Evolutionary conservation across 92 coral and sea anemone genomes (phyloP), one percentile per base, ranked within the genome.

Genomic region (Epizoanthus illoricatus): DNA sequence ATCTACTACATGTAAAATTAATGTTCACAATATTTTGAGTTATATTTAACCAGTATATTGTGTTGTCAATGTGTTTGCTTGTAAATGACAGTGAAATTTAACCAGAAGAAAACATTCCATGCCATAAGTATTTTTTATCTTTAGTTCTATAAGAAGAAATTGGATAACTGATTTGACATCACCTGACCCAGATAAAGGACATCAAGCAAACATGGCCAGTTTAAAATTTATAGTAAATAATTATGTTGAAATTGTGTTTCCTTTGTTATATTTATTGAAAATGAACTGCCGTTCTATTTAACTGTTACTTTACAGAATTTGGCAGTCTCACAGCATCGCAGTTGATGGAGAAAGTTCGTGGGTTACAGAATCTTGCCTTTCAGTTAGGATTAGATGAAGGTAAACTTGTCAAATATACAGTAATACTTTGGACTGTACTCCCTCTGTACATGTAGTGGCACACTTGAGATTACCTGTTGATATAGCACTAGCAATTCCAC

Each of bases 321-420:
- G 98, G 98, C 21, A 95, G 98, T 86, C 92, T 95, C 23, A 95
- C 98, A 36, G 88, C 95, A 40, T 91, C 97, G 13, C 98, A 95
- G 75, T 84, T 95, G 10, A 95, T 95, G 98, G 98, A 95, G 79
- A 95, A 95, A 86, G 98, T 95, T 40, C 85, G 95, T 17, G 98
- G 98, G 18, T 91, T 95, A 28, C 98, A 95, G 72, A 95, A 95
- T 76, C 90, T 95, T 20, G 98, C 98, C 11, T 95, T 93, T 88
- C 98, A 95, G 81, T 94, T 95, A 83, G 98, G 98, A 21, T 87
- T 95, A 40, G 98, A 95, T 85, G 98, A 95, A 89, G 98, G 98
- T 93, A 90, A 4, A 41, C 8, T 43, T 65, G 13, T 16, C 7
- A 42, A 40, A 43, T 15, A 49, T n/a, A n/a, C n/a, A n/a, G n/a